Percentiles rank a stretch among this genome's conserved stretches.
These are phyloP conservation scores for Gorsachius magnificus DNA, from an alignment of 2,797 vertebrate species.

Conservation along the genomic window DNA sequence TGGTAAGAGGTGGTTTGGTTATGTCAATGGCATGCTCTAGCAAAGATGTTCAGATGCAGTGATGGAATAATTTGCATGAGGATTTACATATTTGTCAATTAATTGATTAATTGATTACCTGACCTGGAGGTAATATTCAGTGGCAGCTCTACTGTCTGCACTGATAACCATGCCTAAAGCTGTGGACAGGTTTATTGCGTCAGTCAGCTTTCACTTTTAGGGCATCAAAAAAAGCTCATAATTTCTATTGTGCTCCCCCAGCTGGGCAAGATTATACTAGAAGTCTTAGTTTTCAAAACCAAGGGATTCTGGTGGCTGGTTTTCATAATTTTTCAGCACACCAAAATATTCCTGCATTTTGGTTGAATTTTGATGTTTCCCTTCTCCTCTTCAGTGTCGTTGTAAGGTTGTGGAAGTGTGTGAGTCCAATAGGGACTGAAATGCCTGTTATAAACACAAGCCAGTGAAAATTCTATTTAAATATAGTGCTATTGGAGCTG, in stretches of 20 bases:
- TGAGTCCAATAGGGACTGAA: background rate
- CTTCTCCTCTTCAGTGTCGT: fast-evolving
- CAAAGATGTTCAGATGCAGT: background rate
- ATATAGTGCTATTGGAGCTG: background rate
- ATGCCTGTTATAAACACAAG: background rate
- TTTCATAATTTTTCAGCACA: background rate
- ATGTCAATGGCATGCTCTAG: background rate
- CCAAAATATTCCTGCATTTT: background rate
- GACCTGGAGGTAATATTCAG: background rate
- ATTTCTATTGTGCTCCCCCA: background rate
- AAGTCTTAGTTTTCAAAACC: background rate
- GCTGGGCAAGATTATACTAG: background rate
- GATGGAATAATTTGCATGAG: background rate
- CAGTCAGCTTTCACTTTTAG: background rate
- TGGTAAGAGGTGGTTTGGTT: background rate
- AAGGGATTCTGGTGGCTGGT: background rate
- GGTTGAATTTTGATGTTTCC: background rate
- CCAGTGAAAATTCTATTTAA: background rate
- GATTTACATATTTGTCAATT: background rate
- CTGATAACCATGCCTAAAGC: background rate
- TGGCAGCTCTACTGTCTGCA: background rate
- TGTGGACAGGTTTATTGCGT: background rate
- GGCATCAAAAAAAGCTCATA: fast-evolving
- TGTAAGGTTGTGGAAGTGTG: background rate
- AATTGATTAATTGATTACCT: background rate